Evolutionary conservation across 2,888 invertebrate species (phyloP).

Genomic region (Lamellibrachia columna): DNA sequence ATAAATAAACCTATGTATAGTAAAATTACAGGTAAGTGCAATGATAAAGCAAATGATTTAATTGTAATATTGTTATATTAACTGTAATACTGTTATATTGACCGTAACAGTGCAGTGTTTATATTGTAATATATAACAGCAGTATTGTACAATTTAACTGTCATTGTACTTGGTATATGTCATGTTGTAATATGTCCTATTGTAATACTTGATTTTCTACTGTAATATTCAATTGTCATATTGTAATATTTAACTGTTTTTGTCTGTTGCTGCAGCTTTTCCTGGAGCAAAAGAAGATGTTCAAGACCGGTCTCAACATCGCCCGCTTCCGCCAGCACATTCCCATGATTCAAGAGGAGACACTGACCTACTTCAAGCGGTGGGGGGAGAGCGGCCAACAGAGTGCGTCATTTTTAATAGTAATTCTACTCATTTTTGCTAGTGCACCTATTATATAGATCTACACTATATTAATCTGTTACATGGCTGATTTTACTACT

Average conservation of each 20-base stretch:
- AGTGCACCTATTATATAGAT: neutral
- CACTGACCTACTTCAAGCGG: constrained; percentile 50
- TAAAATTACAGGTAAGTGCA: too few species aligned
- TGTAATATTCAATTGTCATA: neutral
- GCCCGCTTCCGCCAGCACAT: constrained; percentile 54
- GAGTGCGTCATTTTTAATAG: constrained; percentile 36
- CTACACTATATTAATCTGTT: neutral
- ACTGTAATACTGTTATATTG: too few species aligned
- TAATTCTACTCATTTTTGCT: neutral
- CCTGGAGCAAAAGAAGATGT: constrained; percentile 59
- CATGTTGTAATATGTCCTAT: neutral
- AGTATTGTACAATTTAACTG: too few species aligned
- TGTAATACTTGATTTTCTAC: neutral
- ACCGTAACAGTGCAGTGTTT: too few species aligned
- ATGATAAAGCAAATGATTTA: too few species aligned
- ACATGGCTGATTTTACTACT: too few species aligned
- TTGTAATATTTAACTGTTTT: constrained; percentile 28
- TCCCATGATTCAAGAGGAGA: constrained; percentile 53
- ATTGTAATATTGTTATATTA: too few species aligned
- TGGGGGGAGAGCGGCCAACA: constrained; percentile 50
- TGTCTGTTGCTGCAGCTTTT: constrained; percentile 47
- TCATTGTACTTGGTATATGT: too few species aligned
- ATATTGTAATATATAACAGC: too few species aligned
- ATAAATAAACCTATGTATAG: too few species aligned
- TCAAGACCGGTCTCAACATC: constrained; percentile 59